Evolutionary conservation across 2,797 vertebrate genomes (phyloP).

Genomic region (Enteromius viviparus): DNA sequence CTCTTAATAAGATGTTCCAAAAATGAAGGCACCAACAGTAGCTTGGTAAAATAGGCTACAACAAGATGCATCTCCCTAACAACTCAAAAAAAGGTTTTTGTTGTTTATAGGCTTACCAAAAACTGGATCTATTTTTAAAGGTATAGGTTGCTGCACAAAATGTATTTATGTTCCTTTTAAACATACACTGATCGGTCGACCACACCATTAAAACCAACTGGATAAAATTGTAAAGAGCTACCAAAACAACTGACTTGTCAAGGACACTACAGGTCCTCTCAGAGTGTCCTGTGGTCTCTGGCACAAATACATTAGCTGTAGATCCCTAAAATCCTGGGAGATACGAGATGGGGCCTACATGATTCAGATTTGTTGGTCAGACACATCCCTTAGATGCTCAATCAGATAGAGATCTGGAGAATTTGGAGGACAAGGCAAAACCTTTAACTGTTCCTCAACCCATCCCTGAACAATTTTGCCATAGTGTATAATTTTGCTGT

Average conservation of each 20-base stretch:
- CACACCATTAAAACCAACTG: neutral
- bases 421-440: neutral
- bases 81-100: neutral
- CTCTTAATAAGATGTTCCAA: slow-evolving; percentile 35
- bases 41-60: slow-evolving; percentile 25
- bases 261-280: neutral
- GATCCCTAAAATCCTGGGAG: neutral
- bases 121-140: neutral
- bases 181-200: neutral
- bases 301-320: neutral
- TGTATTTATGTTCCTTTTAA: neutral
- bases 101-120: neutral
- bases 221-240: neutral
- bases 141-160: neutral
- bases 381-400: neutral
- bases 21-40: slow-evolving; percentile 20
- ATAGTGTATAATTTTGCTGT: neutral
- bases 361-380: neutral
- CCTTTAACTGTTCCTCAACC: neutral
- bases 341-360: neutral
- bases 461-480: too few relatives aligned
- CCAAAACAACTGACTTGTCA: neutral
- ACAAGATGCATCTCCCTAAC: slow-evolving; percentile 45
- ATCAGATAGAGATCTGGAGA: neutral
- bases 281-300: neutral